Conservation (phyloP, 2,113 vertebrate species). For the Salvelinus namaycush region DNA sequence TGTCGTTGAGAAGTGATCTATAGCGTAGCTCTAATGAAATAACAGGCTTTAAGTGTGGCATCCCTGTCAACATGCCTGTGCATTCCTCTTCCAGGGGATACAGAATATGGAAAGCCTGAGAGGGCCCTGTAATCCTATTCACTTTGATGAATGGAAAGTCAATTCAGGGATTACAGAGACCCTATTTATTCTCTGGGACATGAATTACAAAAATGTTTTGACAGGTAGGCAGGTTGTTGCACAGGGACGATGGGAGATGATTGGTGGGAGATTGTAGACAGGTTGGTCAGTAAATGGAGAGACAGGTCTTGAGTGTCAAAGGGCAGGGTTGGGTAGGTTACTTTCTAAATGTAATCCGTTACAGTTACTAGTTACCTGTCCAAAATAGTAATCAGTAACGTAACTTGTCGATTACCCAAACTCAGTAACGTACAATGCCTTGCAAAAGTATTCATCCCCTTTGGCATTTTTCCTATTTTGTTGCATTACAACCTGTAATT, state of each 20-base stretch:
- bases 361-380: too few species aligned
- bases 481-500: too few species aligned
- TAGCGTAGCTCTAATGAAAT: conserved; percentile 31
- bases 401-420: too few species aligned
- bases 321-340: not conserved
- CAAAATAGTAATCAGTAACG: too few species aligned
- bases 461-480: too few species aligned
- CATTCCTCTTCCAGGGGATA: conserved; percentile 31
- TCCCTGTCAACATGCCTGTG: conserved; percentile 19
- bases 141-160: conserved; percentile 47
- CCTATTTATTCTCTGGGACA: conserved; percentile 43
- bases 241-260: conserved; percentile 17
- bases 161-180: conserved; percentile 43
- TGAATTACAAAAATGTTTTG: conserved; percentile 44
- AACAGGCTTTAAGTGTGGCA: conserved; percentile 37
- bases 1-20: conserved; percentile 33
- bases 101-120: conserved; percentile 21
- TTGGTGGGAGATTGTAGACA: not conserved
- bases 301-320: not conserved
- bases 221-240: conserved; percentile 4
- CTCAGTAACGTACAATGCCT: too few species aligned
- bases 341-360: too few species aligned
- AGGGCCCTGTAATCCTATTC: conserved; percentile 38
- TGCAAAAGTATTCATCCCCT: too few species aligned
- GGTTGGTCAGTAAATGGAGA: not conserved